Base-by-base conservation (phyloP, 2,113 vertebrate genomes). In the Neogale vison region DNA sequence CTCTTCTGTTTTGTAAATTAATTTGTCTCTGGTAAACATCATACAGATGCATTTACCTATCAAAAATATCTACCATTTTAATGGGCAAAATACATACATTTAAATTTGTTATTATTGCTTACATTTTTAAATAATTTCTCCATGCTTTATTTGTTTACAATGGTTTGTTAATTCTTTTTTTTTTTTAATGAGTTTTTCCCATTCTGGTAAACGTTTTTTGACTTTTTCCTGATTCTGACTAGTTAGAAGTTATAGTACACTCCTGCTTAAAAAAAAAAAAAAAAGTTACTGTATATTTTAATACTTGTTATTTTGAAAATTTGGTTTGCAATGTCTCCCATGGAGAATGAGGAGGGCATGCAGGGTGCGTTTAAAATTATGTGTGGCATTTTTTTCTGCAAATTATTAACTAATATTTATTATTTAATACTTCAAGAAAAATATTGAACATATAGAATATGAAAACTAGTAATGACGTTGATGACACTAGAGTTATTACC, bases 401-500 rank as follows among this genome's bases (percentile, higher is more conserved):
- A 92, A 36, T 59, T 82, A 36, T 74, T 72, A 11, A 77, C 92
- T 42, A 84, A 47, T 50, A 29, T 23, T 47, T 52, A 29, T 65
- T 31, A 31, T 34, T 65, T 65, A 65, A 65, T 31, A 39, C 21
- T 91, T 82, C 26, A 85, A 67, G 18, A 59, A 94, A 96, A 72
- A 67, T 59, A 47, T 26, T 96, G 39, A 77, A 47, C 8, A 65
- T 42, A 24, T n/a, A 55, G 29, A 85, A 59, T 9, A 61, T 59
- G 0, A 91, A 95, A 93, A 36, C 0, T 15, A 77, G 0, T 14
- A 90, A 59, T 85, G 29, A 86, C 82, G 90, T 17, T 55, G 57
- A 89, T 93, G 39, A 95, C 0, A 0, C 17, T 92, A 8, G 0
- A 20, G 92, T 97, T 97, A 77, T 97, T 97, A 77, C 63, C 76